Conservation (phyloP, 2,797 vertebrate species). For the Varecia variegata region DNA sequence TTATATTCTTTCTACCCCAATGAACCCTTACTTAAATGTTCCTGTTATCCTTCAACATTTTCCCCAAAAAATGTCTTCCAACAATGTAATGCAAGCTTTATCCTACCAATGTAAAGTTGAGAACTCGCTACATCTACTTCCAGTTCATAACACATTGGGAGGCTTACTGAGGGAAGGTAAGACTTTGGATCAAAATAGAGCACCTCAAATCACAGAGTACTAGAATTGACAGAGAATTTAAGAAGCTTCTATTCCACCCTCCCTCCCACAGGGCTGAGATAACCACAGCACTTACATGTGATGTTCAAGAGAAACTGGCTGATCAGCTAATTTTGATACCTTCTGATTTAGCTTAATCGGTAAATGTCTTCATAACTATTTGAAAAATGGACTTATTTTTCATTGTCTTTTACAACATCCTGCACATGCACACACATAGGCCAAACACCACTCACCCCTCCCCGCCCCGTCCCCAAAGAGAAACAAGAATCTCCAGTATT, state of each 20-base stretch:
- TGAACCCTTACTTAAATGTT: not conserved
- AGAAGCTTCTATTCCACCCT: not conserved
- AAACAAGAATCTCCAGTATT: not conserved
- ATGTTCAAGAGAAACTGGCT: not conserved
- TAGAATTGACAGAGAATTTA: not conserved
- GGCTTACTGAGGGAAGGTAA: not conserved
- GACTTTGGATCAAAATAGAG: not conserved
- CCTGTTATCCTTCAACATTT: not conserved
- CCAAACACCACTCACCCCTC: not conserved
- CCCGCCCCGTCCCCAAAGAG: not conserved
- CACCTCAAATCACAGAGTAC: not conserved
- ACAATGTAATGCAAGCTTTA: not conserved
- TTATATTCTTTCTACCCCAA: not conserved
- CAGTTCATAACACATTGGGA: not conserved
- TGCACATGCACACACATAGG: not conserved
- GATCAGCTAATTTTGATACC: not conserved
- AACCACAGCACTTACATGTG: not conserved
- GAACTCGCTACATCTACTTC: not conserved
- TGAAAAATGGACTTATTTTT: not conserved
- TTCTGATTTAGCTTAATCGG: not conserved
- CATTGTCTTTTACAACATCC: not conserved
- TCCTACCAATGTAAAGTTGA: not conserved
- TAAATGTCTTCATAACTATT: slow-evolving; percentile 19
- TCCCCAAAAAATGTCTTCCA: not conserved
- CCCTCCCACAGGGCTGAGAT: not conserved